A percentile compares a stretch with the other conserved stretches of the same genome.
phyloP scores from a whole-genome alignment of 2,888 invertebrate species.

The Epistrophe eligans region DNA sequence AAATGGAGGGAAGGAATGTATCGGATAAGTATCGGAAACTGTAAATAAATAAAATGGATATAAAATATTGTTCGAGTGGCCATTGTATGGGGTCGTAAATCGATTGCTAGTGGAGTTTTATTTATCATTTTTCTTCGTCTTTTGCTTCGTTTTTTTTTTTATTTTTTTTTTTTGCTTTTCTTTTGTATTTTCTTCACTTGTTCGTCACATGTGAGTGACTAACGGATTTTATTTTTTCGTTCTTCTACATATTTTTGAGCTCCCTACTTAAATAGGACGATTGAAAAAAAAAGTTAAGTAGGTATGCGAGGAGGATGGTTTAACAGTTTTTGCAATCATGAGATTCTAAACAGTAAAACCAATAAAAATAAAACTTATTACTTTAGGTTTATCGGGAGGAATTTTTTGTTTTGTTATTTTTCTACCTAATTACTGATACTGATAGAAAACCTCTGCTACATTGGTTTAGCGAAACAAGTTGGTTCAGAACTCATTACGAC shows the following conservation, averaged over 20 bases:
- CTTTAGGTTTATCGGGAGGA: no score
- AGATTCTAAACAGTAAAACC: not conserved
- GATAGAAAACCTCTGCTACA: no score
- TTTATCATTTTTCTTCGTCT: conserved; percentile 32
- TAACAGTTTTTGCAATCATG: not conserved
- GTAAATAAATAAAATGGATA: conserved; percentile 76
- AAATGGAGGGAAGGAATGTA: not conserved
- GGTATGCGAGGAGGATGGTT: not conserved
- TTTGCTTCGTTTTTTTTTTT: conserved; percentile 23
- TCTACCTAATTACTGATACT: no score
- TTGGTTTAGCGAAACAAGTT: no score
- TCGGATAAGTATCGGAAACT: conserved; percentile 69
- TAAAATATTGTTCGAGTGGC: conserved; percentile 75
- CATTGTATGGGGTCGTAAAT: conserved; percentile 75
- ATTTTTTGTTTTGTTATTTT: no score
- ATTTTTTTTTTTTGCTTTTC: conserved; percentile 23
- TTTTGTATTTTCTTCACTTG: conserved; percentile 3
- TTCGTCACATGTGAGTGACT: conserved; percentile 25
- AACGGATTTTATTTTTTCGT: conserved; percentile 27
- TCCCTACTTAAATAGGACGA: conserved; percentile 57
- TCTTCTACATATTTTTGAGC: conserved; percentile 22
- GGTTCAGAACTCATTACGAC: no score
- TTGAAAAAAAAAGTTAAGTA: not conserved
- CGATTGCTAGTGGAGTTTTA: conserved; percentile 63
- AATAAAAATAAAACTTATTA: not conserved